Percentiles rank a stretch among this genome's conserved stretches.
Conservation (phyloP, 2,113 vertebrate species). For the Gobio gobio region DNA sequence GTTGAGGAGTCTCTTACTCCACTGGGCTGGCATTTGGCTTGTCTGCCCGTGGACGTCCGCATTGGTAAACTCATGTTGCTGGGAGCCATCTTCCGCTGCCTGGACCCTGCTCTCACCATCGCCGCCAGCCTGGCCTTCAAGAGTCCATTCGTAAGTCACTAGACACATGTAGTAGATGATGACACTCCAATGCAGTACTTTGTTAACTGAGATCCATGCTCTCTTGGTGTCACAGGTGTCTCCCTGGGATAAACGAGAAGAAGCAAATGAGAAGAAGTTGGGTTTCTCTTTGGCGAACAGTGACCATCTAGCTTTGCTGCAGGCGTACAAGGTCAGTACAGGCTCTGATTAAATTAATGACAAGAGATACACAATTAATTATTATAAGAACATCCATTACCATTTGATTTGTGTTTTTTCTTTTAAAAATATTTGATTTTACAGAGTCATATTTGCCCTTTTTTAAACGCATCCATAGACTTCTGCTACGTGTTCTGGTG, state of each 20-base stretch:
- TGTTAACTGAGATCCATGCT: background rate
- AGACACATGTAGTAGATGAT: background rate
- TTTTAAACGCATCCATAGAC: background rate
- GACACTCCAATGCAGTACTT: background rate
- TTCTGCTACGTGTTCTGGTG: no score
- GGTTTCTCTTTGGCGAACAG: slow-evolving; percentile 90
- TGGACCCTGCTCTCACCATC: slow-evolving; percentile 94
- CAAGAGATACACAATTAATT: background rate
- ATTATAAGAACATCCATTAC: background rate
- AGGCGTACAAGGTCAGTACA: slow-evolving; percentile 87
- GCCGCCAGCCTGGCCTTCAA: slow-evolving; percentile 96
- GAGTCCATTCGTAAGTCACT: slow-evolving; percentile 91
- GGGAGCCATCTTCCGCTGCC: slow-evolving; percentile 95
- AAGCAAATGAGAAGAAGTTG: slow-evolving; percentile 91
- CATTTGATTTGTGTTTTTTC: background rate
- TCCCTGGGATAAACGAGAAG: slow-evolving; percentile 96
- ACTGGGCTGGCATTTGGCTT: slow-evolving; percentile 94
- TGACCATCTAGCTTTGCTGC: slow-evolving; percentile 91
- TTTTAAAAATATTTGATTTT: background rate
- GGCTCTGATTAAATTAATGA: background rate
- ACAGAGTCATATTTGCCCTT: background rate
- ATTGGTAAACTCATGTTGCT: slow-evolving; percentile 98
- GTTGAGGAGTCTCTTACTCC: slow-evolving; percentile 89
- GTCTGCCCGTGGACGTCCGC: slow-evolving; percentile 94
- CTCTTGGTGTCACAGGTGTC: slow-evolving; percentile 76